Evolutionary conservation across 2,113 vertebrate species (phyloP).

Genomic region (Struthio camelus): DNA sequence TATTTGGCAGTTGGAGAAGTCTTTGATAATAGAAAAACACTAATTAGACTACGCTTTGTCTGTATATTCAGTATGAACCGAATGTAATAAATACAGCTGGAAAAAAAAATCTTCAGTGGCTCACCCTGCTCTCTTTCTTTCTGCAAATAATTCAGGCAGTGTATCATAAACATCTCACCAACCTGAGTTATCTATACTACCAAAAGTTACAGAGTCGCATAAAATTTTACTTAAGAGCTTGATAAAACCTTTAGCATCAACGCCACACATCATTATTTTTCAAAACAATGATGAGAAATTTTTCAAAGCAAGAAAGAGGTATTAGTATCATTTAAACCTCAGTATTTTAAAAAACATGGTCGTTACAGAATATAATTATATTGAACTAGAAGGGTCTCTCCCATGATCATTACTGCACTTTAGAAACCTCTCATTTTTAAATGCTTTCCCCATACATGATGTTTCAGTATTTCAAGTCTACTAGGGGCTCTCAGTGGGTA

Average conservation of each 20-base stretch:
- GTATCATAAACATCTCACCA: neutral
- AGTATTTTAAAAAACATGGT: neutral
- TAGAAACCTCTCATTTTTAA: neutral
- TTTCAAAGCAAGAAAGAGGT: neutral
- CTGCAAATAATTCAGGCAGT: neutral
- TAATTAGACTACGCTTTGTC: neutral
- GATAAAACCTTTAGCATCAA: neutral
- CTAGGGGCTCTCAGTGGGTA: neutral
- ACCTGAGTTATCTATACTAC: neutral
- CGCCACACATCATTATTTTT: neutral
- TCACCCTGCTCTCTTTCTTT: neutral
- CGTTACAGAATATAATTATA: neutral
- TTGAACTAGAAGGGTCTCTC: neutral
- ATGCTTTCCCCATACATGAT: neutral
- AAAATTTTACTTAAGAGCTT: neutral
- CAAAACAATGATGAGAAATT: neutral
- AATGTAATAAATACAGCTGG: neutral
- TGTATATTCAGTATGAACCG: neutral
- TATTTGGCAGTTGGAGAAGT: neutral
- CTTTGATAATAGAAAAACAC: neutral
- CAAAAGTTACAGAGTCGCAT: neutral
- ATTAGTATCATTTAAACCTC: neutral
- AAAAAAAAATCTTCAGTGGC: neutral
- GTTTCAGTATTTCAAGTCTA: neutral
- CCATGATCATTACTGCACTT: neutral